Conservation (phyloP, 2,113 vertebrate genomes). For the Gallinago jamesoni region DNA sequence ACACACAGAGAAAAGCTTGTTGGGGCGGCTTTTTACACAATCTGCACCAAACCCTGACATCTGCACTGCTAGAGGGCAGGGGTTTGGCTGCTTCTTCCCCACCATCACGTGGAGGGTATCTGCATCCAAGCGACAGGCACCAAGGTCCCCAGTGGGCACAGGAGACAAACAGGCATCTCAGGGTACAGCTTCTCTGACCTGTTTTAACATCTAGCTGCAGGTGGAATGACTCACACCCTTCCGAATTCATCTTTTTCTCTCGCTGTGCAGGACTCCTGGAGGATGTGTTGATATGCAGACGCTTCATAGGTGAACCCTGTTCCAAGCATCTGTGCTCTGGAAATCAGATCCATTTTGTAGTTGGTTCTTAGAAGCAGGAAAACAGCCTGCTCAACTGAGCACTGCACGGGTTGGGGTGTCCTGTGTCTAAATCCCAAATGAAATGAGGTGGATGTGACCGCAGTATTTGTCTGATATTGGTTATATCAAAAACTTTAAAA, state of each 20-base stretch:
- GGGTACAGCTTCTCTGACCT: conserved; percentile 1
- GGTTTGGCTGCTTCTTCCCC: neutral
- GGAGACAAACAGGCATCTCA: neutral
- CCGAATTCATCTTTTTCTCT: neutral
- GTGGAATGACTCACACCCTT: conserved; percentile 35
- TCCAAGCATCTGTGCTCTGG: neutral
- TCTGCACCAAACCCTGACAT: neutral
- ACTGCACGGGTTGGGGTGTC: neutral
- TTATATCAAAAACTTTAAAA: neutral
- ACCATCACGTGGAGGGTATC: neutral
- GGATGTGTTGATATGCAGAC: neutral
- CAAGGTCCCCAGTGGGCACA: neutral
- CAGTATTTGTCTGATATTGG: neutral
- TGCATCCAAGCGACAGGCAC: neutral
- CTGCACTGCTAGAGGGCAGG: neutral
- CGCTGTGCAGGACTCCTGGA: neutral
- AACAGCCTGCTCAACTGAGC: neutral
- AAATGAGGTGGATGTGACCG: neutral
- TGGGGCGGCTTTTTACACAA: neutral
- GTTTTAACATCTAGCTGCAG: conserved; percentile 27
- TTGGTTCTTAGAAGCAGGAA: neutral
- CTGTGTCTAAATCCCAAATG: neutral
- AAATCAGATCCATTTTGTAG: neutral
- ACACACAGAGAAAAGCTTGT: neutral
- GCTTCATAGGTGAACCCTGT: neutral